Conservation (phyloP, 2,888 invertebrate genomes). For the Drosophila falleni region DNA sequence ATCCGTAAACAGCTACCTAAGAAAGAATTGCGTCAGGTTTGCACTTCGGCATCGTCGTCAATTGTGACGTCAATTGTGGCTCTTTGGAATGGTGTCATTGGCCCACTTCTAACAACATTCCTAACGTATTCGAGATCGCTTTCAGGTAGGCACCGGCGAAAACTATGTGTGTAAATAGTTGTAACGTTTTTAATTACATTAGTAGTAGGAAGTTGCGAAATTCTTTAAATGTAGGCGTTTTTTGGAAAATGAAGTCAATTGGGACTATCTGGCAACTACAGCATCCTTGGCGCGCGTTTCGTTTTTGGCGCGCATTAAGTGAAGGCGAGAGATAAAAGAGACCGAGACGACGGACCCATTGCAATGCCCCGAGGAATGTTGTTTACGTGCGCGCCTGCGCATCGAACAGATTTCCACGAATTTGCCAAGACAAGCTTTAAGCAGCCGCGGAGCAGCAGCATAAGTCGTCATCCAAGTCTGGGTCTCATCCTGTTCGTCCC, state of each 20-base stretch:
- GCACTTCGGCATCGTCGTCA: constrained; percentile 30
- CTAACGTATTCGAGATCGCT: constrained; percentile 11
- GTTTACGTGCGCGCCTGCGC: constrained; percentile 80
- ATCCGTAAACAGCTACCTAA: constrained; percentile 31
- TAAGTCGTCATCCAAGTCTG: constrained; percentile 54
- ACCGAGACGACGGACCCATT: constrained; percentile 30
- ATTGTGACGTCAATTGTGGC: constrained; percentile 48
- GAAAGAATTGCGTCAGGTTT: constrained; percentile 52
- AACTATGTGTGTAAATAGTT: constrained; percentile 20
- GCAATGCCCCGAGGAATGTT: constrained; percentile 73
- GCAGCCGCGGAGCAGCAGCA: constrained; percentile 32
- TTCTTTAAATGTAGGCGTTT: constrained; percentile 15
- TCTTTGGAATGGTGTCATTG: constrained; percentile 45
- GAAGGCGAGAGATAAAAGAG: constrained; percentile 36
- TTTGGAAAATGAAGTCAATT: constrained; percentile 10
- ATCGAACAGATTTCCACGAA: constrained; percentile 70
- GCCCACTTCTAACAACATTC: constrained; percentile 54
- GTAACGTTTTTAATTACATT: constrained; percentile 4
- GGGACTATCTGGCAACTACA: constrained; percentile 37
- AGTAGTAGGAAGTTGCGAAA: background rate
- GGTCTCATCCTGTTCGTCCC: constrained; percentile 74
- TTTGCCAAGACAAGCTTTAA: constrained; percentile 50
- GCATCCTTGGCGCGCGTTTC: constrained; percentile 50
- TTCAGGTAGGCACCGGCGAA: constrained; percentile 43
- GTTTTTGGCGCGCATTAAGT: constrained; percentile 68